phyloP scores from a whole-genome alignment of 1,140 invertebrate genomes.

The Leptonema lineaticorne region DNA sequence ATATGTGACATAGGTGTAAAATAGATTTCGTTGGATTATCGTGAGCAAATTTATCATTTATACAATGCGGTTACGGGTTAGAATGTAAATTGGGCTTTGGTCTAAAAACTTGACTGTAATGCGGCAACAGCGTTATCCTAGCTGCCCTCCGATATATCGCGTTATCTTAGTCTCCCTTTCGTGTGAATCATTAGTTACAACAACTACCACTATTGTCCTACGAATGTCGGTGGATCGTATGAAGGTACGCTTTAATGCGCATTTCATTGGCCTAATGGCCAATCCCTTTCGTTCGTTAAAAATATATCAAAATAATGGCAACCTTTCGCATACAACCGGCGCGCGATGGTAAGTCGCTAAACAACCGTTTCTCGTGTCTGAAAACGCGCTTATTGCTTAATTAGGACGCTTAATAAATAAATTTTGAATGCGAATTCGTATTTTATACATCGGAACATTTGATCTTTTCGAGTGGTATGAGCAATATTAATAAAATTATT shows the following conservation, averaged over 20 bases:
- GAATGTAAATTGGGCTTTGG: not conserved
- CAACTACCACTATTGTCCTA: slow-evolving; percentile 30
- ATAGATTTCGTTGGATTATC: too few species aligned
- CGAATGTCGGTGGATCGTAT: slow-evolving; percentile 21
- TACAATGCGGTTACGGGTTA: not conserved
- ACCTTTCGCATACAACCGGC: not conserved
- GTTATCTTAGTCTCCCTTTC: slow-evolving; percentile 26
- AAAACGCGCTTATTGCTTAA: not conserved
- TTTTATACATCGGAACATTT: not conserved
- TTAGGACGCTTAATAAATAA: not conserved
- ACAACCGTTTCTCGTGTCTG: slow-evolving; percentile 10
- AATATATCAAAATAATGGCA: slow-evolving; percentile 29
- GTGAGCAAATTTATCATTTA: not conserved
- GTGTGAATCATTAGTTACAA: slow-evolving; percentile 30
- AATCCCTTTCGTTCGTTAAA: slow-evolving; percentile 29
- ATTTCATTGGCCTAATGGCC: slow-evolving; percentile 34
- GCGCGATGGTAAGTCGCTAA: slow-evolving; percentile 19
- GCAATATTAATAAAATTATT: slow-evolving; percentile 29
- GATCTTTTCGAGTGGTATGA: too few species aligned
- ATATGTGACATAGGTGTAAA: too few species aligned
- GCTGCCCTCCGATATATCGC: slow-evolving; percentile 23
- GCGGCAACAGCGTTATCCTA: not conserved
- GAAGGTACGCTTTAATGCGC: slow-evolving; percentile 26
- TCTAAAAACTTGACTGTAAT: slow-evolving; percentile 5
- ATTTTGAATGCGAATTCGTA: not conserved